Evolutionary conservation across 2,113 vertebrate species (phyloP).

Genomic region (Aptenodytes forsteri): DNA sequence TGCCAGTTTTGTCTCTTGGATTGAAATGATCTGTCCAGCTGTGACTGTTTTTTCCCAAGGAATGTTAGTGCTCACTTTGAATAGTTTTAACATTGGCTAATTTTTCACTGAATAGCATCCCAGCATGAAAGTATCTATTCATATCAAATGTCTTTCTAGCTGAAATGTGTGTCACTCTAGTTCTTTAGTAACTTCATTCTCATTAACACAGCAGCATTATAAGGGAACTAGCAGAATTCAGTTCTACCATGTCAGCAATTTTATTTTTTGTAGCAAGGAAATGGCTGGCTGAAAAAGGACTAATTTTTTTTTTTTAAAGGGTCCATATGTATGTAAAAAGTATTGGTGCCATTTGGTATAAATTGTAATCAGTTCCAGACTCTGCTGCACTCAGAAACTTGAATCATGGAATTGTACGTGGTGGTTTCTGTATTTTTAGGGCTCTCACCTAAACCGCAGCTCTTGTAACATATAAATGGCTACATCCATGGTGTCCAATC

Average conservation of each 20-base stretch:
- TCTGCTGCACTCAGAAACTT: not conserved
- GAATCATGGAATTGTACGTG: not conserved
- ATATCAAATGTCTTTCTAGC: not conserved
- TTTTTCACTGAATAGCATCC: not conserved
- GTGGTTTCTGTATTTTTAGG: constrained; percentile 14
- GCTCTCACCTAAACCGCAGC: constrained; percentile 25
- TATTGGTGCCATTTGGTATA: constrained; percentile 38
- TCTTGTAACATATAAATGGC: constrained; percentile 29
- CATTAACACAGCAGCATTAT: not conserved
- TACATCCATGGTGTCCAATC: not conserved
- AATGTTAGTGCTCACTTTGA: not conserved
- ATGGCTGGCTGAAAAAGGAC: constrained; percentile 3
- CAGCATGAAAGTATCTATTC: not conserved
- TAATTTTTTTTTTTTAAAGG: not conserved
- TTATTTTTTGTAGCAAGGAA: constrained; percentile 20
- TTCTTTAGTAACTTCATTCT: not conserved
- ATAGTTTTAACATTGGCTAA: not conserved
- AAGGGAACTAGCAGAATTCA: not conserved
- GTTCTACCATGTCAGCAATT: constrained; percentile 23
- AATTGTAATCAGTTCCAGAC: constrained; percentile 59
- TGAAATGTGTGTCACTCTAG: not conserved
- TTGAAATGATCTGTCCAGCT: not conserved
- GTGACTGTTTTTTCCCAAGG: not conserved
- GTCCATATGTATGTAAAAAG: not conserved
- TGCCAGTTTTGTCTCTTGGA: not conserved